Conservation (phyloP, 2,113 vertebrate species). For the Campylorhamphus procurvoides region DNA sequence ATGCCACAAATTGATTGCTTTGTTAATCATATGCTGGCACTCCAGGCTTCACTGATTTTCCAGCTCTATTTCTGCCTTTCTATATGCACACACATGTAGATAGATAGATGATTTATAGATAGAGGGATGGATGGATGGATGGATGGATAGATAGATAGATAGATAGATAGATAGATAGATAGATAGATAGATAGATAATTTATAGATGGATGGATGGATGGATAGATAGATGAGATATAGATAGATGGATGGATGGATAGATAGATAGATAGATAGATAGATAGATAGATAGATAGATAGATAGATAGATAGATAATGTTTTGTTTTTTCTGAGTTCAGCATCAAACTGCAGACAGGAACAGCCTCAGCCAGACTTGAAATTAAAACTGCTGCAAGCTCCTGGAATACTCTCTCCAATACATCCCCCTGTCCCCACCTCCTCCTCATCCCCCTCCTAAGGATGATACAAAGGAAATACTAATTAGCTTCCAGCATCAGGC, state of each 20-base stretch:
- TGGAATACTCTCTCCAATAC: not conserved
- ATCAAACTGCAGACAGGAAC: not conserved
- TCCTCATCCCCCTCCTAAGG: not conserved
- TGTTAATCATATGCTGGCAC: constrained; percentile 29
- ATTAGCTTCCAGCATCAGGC: constrained; percentile 33
- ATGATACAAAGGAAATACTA: constrained; percentile 1
- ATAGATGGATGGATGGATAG: too few relatives aligned
- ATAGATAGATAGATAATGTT: not conserved
- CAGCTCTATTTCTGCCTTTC: not conserved
- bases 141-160: not conserved
- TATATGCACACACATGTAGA: not conserved
- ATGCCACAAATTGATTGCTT: not conserved
- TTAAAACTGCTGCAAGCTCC: not conserved
- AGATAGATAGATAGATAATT: too few relatives aligned
- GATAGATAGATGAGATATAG: too few relatives aligned
- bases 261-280: too few relatives aligned
- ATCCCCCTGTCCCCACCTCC: not conserved
- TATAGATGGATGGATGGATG: too few relatives aligned
- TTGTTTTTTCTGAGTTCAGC: not conserved
- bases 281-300: too few relatives aligned
- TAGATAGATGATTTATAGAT: not conserved
- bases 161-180: too few relatives aligned
- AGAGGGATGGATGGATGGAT: not conserved
- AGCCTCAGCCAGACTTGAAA: not conserved
- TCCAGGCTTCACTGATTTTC: not conserved